These are phyloP conservation scores for Synergus japonicus DNA, from an alignment of 2,888 invertebrate genomes.

Conservation along the genomic window DNA sequence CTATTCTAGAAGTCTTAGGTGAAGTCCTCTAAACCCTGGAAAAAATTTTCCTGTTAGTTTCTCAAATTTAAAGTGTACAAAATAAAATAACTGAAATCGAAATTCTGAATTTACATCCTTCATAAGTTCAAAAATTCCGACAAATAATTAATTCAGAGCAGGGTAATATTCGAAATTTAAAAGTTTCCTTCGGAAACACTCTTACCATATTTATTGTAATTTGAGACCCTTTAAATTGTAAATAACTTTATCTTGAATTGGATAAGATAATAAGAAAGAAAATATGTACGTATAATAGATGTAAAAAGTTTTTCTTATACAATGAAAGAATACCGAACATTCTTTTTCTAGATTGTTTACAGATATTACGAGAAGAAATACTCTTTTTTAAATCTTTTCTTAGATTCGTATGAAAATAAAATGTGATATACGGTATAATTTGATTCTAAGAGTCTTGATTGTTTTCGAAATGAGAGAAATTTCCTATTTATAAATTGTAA, in stretches of 20 bases:
- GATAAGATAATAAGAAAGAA: conserved; percentile 1
- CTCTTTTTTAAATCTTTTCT: neutral
- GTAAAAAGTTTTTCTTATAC: neutral
- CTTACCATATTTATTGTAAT: neutral
- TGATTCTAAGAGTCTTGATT: neutral
- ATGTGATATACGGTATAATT: neutral
- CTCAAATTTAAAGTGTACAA: too few species aligned
- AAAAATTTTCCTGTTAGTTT: neutral
- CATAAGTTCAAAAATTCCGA: neutral
- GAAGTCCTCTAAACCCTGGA: conserved; percentile 6
- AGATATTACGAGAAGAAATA: too few species aligned
- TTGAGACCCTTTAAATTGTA: neutral
- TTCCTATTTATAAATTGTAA: neutral
- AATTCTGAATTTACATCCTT: neutral
- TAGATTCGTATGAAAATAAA: too few species aligned
- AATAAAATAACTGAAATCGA: neutral
- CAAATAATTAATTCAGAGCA: neutral
- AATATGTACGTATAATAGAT: neutral
- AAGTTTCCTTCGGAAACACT: too few species aligned
- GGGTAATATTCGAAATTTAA: neutral
- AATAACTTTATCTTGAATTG: neutral
- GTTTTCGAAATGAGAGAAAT: neutral
- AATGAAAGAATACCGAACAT: neutral
- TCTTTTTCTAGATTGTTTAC: neutral
- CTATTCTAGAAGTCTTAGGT: neutral